A percentile compares a stretch with the other conserved stretches of the same genome.
These are phyloP conservation scores for Smithornis capensis DNA, from an alignment of 2,113 vertebrate genomes.

Conservation along the genomic window DNA sequence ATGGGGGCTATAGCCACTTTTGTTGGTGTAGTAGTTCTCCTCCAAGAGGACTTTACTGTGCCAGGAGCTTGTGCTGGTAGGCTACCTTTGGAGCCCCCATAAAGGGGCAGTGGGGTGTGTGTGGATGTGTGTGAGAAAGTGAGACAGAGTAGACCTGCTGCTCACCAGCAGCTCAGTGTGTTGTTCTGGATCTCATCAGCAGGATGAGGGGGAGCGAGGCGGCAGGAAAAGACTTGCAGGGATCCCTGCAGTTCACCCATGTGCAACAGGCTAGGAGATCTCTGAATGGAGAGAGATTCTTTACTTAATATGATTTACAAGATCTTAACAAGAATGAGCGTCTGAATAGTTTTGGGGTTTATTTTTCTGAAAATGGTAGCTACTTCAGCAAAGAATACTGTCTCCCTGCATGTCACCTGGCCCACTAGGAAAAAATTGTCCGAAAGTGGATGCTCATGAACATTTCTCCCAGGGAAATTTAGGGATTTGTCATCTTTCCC, in stretches of 20 bases:
- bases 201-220: fast-evolving
- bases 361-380: not conserved
- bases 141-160: not conserved
- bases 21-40: not conserved
- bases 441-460: not conserved
- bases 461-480: not conserved
- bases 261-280: not conserved
- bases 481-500: not conserved
- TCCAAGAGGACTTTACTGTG: not conserved
- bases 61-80: not conserved
- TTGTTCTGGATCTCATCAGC: not conserved
- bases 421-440: not conserved
- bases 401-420: not conserved
- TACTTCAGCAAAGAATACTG: not conserved
- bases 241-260: not conserved
- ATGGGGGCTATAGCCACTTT: not conserved
- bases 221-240: not conserved
- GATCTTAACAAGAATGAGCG: not conserved
- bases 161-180: not conserved
- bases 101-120: not conserved
- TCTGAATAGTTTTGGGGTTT: not conserved
- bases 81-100: not conserved
- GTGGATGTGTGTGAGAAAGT: not conserved
- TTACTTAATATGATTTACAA: not conserved
- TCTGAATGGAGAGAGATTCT: not conserved